These are phyloP conservation scores for Larimichthys polyactis DNA, from an alignment of 2,113 vertebrate species.

Conservation along the genomic window DNA sequence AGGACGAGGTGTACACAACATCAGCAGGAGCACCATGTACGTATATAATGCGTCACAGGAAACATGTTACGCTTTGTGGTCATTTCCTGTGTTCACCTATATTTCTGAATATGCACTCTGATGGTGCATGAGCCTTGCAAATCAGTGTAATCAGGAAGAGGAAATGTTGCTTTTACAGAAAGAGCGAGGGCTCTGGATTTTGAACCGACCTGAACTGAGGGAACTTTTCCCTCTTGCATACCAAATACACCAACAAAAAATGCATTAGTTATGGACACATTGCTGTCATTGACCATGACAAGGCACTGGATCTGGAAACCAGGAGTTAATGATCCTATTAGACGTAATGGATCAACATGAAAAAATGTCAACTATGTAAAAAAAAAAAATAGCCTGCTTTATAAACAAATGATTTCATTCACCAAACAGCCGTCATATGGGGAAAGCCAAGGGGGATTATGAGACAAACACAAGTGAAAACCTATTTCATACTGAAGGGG, in stretches of 20 bases:
- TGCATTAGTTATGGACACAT: slow-evolving; percentile 17
- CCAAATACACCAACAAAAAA: not conserved
- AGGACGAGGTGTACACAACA: not conserved
- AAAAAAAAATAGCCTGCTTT: not conserved
- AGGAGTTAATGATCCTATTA: slow-evolving; percentile 30
- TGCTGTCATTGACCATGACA: slow-evolving; percentile 30
- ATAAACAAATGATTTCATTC: slow-evolving; percentile 32
- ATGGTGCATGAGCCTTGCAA: no score
- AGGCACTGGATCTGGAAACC: slow-evolving; percentile 26
- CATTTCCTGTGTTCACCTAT: not conserved
- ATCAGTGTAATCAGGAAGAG: not conserved
- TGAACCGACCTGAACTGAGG: slow-evolving; percentile 11
- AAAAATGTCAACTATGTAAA: slow-evolving; percentile 34
- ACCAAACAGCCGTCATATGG: not conserved
- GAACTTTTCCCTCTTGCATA: slow-evolving; percentile 7
- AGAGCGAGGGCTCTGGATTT: not conserved
- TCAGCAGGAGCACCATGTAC: not conserved
- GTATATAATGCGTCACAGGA: not conserved
- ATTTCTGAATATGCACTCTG: not conserved
- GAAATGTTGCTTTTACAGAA: not conserved
- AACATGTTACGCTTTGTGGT: not conserved
- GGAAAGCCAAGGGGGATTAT: not conserved
- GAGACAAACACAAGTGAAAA: not conserved
- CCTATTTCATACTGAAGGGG: not conserved
- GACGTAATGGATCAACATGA: slow-evolving; percentile 40